These are phyloP conservation scores for Pararge aegeria DNA, from an alignment of 1,140 invertebrate genomes.

Conservation along the genomic window DNA sequence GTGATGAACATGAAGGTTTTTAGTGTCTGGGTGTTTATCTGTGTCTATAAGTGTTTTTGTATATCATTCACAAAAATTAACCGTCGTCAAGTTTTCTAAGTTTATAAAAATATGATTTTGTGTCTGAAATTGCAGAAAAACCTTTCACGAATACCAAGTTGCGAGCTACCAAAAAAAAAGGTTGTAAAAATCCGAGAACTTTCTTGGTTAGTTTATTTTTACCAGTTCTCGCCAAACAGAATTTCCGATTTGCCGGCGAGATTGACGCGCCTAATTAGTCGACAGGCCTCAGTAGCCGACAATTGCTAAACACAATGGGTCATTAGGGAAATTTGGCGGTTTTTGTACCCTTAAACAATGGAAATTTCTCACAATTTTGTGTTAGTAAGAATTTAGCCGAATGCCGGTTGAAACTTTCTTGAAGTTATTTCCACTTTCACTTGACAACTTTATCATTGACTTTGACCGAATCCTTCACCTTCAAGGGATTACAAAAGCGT, in stretches of 20 bases:
- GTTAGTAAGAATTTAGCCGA: neutral
- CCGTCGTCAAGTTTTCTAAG: too few relatives aligned
- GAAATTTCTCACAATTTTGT: neutral
- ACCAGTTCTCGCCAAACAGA: neutral
- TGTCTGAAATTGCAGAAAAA: too few relatives aligned
- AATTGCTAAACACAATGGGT: constrained; percentile 1
- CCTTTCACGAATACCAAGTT: too few relatives aligned
- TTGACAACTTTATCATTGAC: neutral
- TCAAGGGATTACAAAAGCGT: neutral
- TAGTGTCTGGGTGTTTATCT: too few relatives aligned
- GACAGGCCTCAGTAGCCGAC: neutral
- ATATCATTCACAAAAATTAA: too few relatives aligned
- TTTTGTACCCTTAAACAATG: constrained; percentile 1
- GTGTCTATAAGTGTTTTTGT: too few relatives aligned
- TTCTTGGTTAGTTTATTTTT: neutral
- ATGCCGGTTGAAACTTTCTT: neutral
- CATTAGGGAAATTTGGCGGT: constrained; percentile 7
- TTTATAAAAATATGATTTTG: too few relatives aligned
- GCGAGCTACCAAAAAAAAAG: neutral
- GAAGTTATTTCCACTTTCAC: neutral
- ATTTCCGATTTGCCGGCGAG: neutral
- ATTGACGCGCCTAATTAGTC: constrained; percentile 7
- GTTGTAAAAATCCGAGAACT: neutral
- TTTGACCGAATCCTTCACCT: neutral
- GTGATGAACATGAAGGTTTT: too few relatives aligned